These are phyloP conservation scores for Drosophila pruinosa DNA, from an alignment of 1,140 invertebrate species.

Conservation along the genomic window DNA sequence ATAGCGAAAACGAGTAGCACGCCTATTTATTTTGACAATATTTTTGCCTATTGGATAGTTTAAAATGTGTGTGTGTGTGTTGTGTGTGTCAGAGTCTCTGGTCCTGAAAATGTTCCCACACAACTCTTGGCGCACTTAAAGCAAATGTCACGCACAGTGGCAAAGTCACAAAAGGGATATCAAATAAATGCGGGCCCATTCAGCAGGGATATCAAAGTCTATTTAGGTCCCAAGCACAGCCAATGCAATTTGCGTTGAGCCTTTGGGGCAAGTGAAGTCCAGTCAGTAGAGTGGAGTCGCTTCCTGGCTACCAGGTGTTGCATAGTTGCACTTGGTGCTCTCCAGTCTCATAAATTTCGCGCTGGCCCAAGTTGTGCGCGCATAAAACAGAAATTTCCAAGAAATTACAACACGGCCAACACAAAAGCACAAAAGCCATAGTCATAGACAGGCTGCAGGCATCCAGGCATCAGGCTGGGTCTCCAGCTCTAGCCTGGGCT, in stretches of 20 bases:
- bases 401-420: conserved; percentile 73
- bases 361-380: conserved; percentile 62
- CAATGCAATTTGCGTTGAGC: conserved; percentile 38
- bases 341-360: conserved; percentile 72
- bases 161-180: conserved; percentile 70
- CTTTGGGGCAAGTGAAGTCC: conserved; percentile 31
- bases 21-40: conserved; percentile 54
- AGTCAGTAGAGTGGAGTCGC: neutral
- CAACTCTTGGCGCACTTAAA: conserved; percentile 67
- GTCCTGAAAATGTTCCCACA: conserved; percentile 57
- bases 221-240: conserved; percentile 33
- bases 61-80: conserved; percentile 38
- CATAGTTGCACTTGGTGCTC: conserved; percentile 55
- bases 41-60: conserved; percentile 57
- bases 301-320: conserved; percentile 72
- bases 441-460: conserved; percentile 17
- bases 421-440: conserved; percentile 46
- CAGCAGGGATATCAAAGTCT: conserved; percentile 38
- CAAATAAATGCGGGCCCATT: conserved; percentile 74
- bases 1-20: conserved; percentile 8
- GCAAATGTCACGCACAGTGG: conserved; percentile 79
- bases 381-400: conserved; percentile 75
- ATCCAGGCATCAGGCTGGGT: neutral
- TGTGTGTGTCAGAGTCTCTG: conserved; percentile 8
- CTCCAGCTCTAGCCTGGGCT: neutral